A percentile compares a stretch with the other conserved stretches of the same genome.
Conservation (phyloP, 23 tunicate genomes). For the Diplosoma virens region DNA sequence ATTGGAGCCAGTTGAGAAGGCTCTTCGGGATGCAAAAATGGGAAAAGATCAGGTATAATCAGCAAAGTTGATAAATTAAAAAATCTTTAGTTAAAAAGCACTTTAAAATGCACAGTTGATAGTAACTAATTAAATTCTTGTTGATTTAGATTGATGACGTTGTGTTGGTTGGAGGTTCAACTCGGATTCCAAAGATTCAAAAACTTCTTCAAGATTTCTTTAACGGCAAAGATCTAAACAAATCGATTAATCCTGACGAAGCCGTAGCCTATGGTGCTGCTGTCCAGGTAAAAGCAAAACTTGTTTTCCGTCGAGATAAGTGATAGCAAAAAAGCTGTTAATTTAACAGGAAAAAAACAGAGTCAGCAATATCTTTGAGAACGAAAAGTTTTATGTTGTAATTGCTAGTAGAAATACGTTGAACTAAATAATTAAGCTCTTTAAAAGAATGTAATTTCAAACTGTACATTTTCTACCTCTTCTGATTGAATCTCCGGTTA, state of each 20-base stretch:
- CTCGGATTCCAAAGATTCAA: constrained; percentile 64
- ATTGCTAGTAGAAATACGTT: too few species aligned
- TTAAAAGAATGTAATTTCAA: too few species aligned
- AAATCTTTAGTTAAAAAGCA: not conserved
- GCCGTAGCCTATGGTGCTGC: constrained; percentile 77
- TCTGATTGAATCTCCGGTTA: too few species aligned
- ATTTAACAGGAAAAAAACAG: too few species aligned
- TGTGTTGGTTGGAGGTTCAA: constrained; percentile 71
- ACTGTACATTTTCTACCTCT: too few species aligned
- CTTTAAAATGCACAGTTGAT: not conserved
- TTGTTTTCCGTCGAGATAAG: too few species aligned
- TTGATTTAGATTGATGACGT: constrained; percentile 38
- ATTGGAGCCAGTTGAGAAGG: constrained; percentile 76
- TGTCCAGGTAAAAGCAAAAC: constrained; percentile 32
- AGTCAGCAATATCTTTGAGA: too few species aligned
- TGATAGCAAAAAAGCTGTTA: too few species aligned
- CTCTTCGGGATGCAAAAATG: constrained; percentile 69
- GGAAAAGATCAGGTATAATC: constrained; percentile 55
- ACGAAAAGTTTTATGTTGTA: too few species aligned
- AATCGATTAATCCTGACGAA: constrained; percentile 68
- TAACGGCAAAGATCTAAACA: constrained; percentile 46
- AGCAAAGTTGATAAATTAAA: not conserved
- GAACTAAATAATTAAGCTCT: too few species aligned
- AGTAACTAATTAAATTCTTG: not conserved
- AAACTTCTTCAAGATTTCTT: constrained; percentile 49